Conservation (phyloP, 2,113 vertebrate species). For the Burhinus oedicnemus region DNA sequence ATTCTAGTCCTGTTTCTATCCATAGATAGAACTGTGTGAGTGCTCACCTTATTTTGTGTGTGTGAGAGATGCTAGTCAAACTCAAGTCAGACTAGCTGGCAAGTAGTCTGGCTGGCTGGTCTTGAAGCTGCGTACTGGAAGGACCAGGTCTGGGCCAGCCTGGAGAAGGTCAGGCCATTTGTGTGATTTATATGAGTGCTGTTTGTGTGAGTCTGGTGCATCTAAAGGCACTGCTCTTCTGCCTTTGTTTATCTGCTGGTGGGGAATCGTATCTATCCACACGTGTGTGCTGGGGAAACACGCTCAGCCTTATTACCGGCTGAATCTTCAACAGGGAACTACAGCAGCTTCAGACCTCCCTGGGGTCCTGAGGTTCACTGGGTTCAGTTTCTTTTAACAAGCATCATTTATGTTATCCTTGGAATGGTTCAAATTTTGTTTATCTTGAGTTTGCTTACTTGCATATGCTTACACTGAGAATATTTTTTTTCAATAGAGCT, state of each 20-base stretch:
- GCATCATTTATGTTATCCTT: neutral
- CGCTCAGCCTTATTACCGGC: neutral
- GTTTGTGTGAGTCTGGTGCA: neutral
- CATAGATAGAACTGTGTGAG: neutral
- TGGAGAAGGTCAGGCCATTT: neutral
- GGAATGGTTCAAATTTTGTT: neutral
- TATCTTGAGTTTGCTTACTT: neutral
- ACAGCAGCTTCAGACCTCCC: neutral
- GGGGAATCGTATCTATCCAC: neutral
- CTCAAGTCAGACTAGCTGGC: neutral
- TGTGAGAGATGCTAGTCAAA: neutral
- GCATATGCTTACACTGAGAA: neutral
- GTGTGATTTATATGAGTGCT: neutral
- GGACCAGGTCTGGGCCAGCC: neutral
- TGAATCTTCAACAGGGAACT: neutral
- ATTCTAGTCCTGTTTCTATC: neutral
- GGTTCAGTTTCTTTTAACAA: neutral
- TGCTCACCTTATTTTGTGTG: neutral
- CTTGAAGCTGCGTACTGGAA: neutral
- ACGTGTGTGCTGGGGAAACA: neutral
- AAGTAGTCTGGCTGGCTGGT: neutral
- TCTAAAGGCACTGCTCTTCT: neutral
- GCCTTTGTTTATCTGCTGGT: neutral
- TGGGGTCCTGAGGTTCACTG: neutral
- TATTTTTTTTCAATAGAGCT: neutral